These are phyloP conservation scores for Aricia artaxerxes DNA, from an alignment of 2,888 invertebrate genomes.

Conservation along the genomic window DNA sequence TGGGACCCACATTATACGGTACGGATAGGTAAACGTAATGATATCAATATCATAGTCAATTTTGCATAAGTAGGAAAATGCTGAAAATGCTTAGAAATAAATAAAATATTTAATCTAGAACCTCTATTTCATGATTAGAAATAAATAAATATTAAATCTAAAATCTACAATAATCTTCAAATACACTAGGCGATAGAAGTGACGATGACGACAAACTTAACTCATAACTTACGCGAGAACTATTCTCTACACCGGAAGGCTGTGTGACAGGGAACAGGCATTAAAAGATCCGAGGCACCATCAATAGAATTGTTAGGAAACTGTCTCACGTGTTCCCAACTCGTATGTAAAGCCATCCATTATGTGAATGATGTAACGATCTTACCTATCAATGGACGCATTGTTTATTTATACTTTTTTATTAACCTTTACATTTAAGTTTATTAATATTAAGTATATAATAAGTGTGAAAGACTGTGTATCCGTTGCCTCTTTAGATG, in stretches of 20 bases:
- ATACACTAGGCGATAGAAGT: neutral
- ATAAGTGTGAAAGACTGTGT: neutral
- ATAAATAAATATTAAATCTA: neutral
- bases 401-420: neutral
- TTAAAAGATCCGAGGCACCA: neutral
- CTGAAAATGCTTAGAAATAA: no score
- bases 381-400: neutral
- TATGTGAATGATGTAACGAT: neutral
- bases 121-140: no score
- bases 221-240: neutral
- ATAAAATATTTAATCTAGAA: neutral
- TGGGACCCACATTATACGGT: neutral
- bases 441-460: no score
- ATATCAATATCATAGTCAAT: neutral
- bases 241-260: constrained; percentile 3
- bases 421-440: neutral
- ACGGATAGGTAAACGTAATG: neutral
- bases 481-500: neutral
- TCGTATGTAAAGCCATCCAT: neutral
- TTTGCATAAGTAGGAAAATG: neutral
- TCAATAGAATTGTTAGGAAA: constrained; percentile 21
- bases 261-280: constrained; percentile 6
- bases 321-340: neutral
- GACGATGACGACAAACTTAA: neutral
- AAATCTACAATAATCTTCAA: neutral